phyloP scores from a whole-genome alignment of 2,113 vertebrate genomes.

The Barbus barbus region DNA sequence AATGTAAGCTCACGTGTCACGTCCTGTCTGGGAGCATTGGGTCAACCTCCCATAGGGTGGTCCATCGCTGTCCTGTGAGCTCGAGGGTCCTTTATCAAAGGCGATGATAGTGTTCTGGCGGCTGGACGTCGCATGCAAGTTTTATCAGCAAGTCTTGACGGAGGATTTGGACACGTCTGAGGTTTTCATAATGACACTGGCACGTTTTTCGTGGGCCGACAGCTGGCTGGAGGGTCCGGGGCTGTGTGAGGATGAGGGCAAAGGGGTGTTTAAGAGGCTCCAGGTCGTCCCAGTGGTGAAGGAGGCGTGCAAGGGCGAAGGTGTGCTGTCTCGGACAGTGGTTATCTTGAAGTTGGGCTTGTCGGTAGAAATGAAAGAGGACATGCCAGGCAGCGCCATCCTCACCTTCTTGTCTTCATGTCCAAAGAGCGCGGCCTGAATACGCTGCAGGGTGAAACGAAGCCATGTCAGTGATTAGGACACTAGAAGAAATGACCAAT shows the following conservation, averaged over 20 bases:
- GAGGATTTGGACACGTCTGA: constrained; percentile 89
- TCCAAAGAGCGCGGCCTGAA: constrained; percentile 66
- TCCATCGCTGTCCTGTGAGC: constrained; percentile 25
- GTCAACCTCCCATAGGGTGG: background rate
- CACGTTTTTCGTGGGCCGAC: constrained; percentile 84
- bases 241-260: background rate
- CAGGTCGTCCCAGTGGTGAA: constrained; percentile 78
- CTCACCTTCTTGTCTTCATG: constrained; percentile 79
- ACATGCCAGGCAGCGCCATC: constrained; percentile 88
- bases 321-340: constrained; percentile 81
- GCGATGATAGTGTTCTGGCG: background rate
- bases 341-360: constrained; percentile 90
- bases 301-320: constrained; percentile 70
- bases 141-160: constrained; percentile 83
- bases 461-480: background rate
- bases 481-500: background rate
- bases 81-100: constrained; percentile 3
- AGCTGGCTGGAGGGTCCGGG: constrained; percentile 57
- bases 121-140: constrained; percentile 45
- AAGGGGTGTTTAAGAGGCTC: constrained; percentile 73
- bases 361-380: constrained; percentile 84
- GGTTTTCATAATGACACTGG: constrained; percentile 97
- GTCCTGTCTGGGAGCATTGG: background rate
- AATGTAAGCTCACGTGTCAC: constrained; percentile 32
- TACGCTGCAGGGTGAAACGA: constrained; percentile 69